Percentiles rank a stretch among this genome's conserved stretches.
These are phyloP conservation scores for Anguilla megastoma DNA, from an alignment of 2,797 vertebrate species.

Conservation along the genomic window DNA sequence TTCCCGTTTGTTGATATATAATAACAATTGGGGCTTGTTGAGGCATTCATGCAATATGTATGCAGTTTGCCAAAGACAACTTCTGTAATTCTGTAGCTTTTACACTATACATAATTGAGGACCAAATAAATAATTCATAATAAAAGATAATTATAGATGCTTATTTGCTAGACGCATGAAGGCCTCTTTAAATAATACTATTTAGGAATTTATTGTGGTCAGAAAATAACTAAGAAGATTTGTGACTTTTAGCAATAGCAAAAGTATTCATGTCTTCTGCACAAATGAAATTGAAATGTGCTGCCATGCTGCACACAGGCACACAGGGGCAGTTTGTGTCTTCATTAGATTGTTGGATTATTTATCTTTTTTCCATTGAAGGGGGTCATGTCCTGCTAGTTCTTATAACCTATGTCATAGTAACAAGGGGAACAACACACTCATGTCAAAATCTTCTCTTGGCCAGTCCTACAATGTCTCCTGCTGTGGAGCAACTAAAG, in stretches of 20 bases:
- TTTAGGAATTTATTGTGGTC: neutral
- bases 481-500: neutral
- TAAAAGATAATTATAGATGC: conserved; percentile 5
- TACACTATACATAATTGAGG: conserved; percentile 22
- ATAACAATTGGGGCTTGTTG: neutral
- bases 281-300: neutral
- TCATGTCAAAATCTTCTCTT: neutral
- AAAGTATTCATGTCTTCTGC: neutral
- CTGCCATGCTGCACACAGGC: neutral
- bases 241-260: neutral
- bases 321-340: neutral
- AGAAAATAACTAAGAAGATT: neutral
- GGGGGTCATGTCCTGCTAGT: neutral
- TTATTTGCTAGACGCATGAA: neutral
- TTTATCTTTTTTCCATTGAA: neutral
- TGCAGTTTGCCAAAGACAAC: neutral
- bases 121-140: neutral
- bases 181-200: neutral
- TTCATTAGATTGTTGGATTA: neutral
- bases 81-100: conserved; percentile 7
- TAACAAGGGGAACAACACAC: neutral
- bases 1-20: neutral
- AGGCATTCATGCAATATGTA: conserved; percentile 8
- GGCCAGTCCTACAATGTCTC: neutral
- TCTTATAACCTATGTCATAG: neutral